phyloP scores from a whole-genome alignment of 2,797 vertebrate genomes.

The Leptatherina wallacei region DNA sequence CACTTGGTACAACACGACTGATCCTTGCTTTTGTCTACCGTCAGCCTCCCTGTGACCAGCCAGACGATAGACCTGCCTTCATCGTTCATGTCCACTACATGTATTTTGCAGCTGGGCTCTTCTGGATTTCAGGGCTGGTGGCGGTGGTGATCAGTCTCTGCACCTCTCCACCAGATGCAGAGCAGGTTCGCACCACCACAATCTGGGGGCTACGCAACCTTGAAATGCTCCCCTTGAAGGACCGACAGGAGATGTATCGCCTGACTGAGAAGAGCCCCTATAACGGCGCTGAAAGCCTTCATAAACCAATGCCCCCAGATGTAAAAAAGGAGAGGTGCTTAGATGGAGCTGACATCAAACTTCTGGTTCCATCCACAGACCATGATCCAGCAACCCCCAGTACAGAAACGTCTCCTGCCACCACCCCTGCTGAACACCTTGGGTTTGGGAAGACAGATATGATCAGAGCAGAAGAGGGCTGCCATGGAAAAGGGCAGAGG shows the following conservation, averaged over 20 bases:
- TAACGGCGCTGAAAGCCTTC: conserved; percentile 69
- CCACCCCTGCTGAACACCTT: conserved; percentile 87
- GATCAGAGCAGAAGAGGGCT: conserved; percentile 79
- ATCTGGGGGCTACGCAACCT: conserved; percentile 89
- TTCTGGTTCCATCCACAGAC: conserved; percentile 87
- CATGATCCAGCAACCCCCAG: conserved; percentile 83
- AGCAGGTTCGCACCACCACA: conserved; percentile 89
- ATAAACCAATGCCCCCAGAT: conserved; percentile 78
- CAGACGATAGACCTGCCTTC: conserved; percentile 90
- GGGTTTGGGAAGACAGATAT: conserved; percentile 84
- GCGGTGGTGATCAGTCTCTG: conserved; percentile 91
- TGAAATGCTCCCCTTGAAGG: conserved; percentile 59
- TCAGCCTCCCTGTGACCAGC: conserved; percentile 91
- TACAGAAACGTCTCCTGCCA: conserved; percentile 87
- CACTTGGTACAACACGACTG: conserved; percentile 87
- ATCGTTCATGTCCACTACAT: conserved; percentile 93
- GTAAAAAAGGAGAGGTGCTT: conserved; percentile 84
- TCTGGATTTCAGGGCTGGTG: conserved; percentile 93
- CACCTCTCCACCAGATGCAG: conserved; percentile 88
- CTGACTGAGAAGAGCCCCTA: conserved; percentile 79
- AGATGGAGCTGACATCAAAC: conserved; percentile 86
- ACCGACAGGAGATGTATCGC: conserved; percentile 76
- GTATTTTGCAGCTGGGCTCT: conserved; percentile 93
- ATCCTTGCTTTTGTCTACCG: conserved; percentile 92
- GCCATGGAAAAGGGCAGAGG: conserved; percentile 39